These are phyloP conservation scores for Luehdorfia chinensis DNA, from an alignment of 1,140 invertebrate species.

Conservation along the genomic window DNA sequence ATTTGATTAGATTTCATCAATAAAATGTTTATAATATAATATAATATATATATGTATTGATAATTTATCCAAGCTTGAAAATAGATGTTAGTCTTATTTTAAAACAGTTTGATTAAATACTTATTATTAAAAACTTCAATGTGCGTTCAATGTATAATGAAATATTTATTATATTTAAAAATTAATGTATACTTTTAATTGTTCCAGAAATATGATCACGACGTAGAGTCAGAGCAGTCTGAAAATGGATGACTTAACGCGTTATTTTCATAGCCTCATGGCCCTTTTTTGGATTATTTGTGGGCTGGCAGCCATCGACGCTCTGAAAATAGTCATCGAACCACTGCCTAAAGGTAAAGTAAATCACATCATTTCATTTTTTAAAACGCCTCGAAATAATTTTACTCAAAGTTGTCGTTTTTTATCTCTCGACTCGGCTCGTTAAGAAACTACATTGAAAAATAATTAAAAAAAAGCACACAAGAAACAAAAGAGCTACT, in stretches of 20 bases:
- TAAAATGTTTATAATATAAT: conserved; percentile 8
- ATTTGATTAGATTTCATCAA: conserved; percentile 36
- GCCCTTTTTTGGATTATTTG: conserved; percentile 51
- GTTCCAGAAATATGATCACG: conserved; percentile 50
- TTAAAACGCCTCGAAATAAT: conserved; percentile 21
- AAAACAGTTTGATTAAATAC: too few relatives aligned
- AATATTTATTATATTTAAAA: too few relatives aligned
- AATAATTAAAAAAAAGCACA: conserved; percentile 24
- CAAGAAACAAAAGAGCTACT: conserved; percentile 40
- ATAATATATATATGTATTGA: too few relatives aligned
- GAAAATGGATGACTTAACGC: conserved; percentile 48
- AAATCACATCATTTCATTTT: conserved; percentile 8
- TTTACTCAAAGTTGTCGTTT: conserved; percentile 14
- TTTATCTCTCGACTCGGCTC: conserved; percentile 22
- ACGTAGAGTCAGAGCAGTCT: conserved; percentile 28
- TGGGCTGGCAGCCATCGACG: conserved; percentile 43
- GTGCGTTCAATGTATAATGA: too few relatives aligned
- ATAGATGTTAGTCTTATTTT: too few relatives aligned
- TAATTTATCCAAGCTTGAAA: too few relatives aligned
- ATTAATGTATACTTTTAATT: conserved; percentile 14
- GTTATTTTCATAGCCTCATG: conserved; percentile 34
- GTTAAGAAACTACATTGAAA: conserved; percentile 25
- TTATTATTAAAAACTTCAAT: too few relatives aligned
- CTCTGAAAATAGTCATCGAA: conserved; percentile 68
- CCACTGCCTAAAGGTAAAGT: conserved; percentile 69